Evolutionary conservation across 2,888 invertebrate genomes (phyloP), one percentile per base, ranked within the genome.

Genomic region (Andrena flavipes): DNA sequence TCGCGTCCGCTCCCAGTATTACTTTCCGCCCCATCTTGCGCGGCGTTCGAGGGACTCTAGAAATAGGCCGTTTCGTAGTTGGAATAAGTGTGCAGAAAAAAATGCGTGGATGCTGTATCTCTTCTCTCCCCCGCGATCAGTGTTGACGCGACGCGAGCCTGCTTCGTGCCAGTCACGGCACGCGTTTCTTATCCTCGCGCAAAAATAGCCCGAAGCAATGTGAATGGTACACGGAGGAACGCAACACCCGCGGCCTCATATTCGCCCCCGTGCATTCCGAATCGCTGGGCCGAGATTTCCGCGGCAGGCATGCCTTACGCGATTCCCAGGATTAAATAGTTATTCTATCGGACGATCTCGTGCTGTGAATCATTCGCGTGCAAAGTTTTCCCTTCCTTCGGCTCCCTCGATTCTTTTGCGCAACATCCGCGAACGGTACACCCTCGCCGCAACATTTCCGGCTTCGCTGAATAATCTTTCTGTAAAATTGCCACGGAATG

Each of bases 261-360:
- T 71, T 71, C 84, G 78, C 84, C 87, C 76, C 73, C 87, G 74
- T 76, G 20, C 82, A 76, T 81, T 76, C 76, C 56, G 7, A 30
- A 63, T 30, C 49, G 75, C 35, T 75, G 67, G 62, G 56, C 65
- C 60, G n/a, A 54, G 8, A 62, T 56, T 82, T 56, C 26, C 74
- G 48, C 67, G 51, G 23, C 62, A 54, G 48, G 26, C 60, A n/a
- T 33, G 35, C 30, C 49, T 48, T 42, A 13, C 33, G 33, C 35
- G 56, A 1, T 29, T 63, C 48, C 33, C n/a, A 33, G 16, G 10
- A 62, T 64, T 60, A n/a, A n/a, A n/a, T n/a, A 64, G 42, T 63
- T 3, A 29, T 49, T n/a, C 29, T 59, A 26, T n/a, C 23, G 13
- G 1, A 8, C 8, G 29, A 26, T 67, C 5, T n/a, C 20, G 35